Percentiles rank a stretch among this genome's conserved stretches.
Evolutionary conservation across 2,797 vertebrate species (phyloP).

Genomic region (Valencia hispanica): DNA sequence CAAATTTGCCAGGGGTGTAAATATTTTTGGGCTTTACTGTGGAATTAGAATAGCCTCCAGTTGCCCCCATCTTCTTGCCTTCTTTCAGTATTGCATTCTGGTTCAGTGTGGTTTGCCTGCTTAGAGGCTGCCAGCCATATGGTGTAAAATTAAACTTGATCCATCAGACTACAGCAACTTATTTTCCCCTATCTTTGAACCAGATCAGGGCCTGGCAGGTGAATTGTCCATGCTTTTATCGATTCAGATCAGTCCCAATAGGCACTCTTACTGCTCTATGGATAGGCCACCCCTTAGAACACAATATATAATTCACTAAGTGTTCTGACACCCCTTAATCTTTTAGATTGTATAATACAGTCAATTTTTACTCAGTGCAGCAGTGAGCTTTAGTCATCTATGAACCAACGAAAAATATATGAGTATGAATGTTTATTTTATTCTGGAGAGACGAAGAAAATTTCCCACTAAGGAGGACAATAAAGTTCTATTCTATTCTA

Average conservation of each 20-base stretch:
- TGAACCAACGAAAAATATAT: too few species aligned
- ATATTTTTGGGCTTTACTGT: neutral
- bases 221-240: neutral
- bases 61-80: neutral
- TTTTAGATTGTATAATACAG: neutral
- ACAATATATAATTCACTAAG: neutral
- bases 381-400: neutral
- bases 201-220: neutral
- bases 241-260: neutral
- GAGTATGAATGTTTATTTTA: too few species aligned
- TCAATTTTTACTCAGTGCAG: neutral
- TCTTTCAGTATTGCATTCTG: neutral
- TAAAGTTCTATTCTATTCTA: too few species aligned
- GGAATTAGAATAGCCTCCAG: neutral
- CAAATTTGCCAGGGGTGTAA: neutral
- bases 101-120: neutral
- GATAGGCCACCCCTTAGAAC: neutral
- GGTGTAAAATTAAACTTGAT: conserved; percentile 2
- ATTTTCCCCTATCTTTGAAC: neutral
- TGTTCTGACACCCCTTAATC: neutral
- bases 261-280: neutral
- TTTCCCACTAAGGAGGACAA: too few species aligned
- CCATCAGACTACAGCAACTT: neutral
- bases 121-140: neutral
- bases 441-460: too few species aligned